A percentile compares a stretch with the other conserved stretches of the same genome.
These are phyloP conservation scores for Rhea americana DNA, from an alignment of 2,113 vertebrate genomes.

Conservation along the genomic window DNA sequence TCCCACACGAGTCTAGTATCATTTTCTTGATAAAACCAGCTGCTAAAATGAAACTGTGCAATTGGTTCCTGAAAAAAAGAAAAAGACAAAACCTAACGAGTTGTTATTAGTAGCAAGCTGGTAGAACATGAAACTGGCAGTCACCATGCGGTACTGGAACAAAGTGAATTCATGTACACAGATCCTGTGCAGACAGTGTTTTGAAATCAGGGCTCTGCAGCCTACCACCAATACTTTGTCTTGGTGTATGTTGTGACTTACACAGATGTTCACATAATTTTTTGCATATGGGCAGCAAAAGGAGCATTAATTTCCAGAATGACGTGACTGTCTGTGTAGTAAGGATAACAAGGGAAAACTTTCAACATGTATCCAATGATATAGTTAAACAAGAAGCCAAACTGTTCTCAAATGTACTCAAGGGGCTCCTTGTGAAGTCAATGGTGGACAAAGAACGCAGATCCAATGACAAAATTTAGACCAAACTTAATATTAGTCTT, in stretches of 20 bases:
- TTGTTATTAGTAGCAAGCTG: neutral
- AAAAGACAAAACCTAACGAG: neutral
- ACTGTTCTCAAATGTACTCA: slow-evolving; percentile 16
- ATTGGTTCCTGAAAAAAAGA: neutral
- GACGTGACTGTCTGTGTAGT: slow-evolving; percentile 33
- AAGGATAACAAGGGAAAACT: slow-evolving; percentile 35
- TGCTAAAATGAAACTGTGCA: slow-evolving; percentile 27
- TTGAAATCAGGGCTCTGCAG: slow-evolving; percentile 60
- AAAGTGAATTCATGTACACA: slow-evolving; percentile 16
- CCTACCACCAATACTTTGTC: slow-evolving; percentile 62
- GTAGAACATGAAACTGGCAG: neutral
- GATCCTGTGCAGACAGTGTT: slow-evolving; percentile 41
- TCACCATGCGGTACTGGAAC: neutral
- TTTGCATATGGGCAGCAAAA: slow-evolving; percentile 70
- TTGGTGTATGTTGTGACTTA: slow-evolving; percentile 52
- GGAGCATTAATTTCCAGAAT: slow-evolving; percentile 63
- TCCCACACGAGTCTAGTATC: slow-evolving; percentile 9
- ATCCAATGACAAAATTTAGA: slow-evolving; percentile 21
- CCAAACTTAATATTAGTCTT: neutral
- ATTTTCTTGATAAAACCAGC: slow-evolving; percentile 35
- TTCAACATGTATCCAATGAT: slow-evolving; percentile 24
- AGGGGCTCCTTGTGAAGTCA: slow-evolving; percentile 7
- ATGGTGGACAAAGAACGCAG: neutral
- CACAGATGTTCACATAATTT: slow-evolving; percentile 68
- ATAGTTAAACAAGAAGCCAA: slow-evolving; percentile 26